phyloP scores from a whole-genome alignment of 1,140 invertebrate genomes.

The Zophobas morio region DNA sequence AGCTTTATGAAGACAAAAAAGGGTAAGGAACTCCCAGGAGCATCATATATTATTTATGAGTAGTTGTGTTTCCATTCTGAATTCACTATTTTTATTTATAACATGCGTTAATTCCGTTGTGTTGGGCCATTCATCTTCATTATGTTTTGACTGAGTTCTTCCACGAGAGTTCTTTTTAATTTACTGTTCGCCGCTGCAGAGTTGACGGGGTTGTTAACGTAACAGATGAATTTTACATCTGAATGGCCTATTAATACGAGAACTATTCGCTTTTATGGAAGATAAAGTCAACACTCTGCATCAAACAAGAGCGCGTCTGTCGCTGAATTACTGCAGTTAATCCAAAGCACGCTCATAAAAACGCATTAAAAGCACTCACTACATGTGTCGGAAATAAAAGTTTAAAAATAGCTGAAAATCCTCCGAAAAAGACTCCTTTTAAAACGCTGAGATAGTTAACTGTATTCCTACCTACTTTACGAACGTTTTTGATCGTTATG shows the following conservation, averaged over 20 bases:
- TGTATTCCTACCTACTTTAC: conserved; percentile 39
- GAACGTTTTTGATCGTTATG: conserved; percentile 49
- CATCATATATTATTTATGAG: background rate
- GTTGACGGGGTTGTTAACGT: conserved; percentile 20
- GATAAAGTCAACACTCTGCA: conserved; percentile 46
- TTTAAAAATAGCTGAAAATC: conserved; percentile 49
- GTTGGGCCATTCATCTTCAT: conserved; percentile 15
- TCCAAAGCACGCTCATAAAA: conserved; percentile 45
- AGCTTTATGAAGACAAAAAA: no score
- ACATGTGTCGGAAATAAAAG: conserved; percentile 47
- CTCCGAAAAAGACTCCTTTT: conserved; percentile 36
- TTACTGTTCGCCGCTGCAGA: conserved; percentile 19
- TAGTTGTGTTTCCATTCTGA: background rate
- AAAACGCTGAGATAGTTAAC: conserved; percentile 44
- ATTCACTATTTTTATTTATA: conserved; percentile 2
- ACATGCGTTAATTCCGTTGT: conserved; percentile 14
- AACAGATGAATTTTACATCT: conserved; percentile 26
- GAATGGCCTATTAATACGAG: conserved; percentile 32
- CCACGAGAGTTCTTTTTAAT: background rate
- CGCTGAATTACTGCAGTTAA: conserved; percentile 39
- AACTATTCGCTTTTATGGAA: conserved; percentile 44
- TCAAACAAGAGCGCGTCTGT: conserved; percentile 39
- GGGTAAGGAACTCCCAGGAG: no score
- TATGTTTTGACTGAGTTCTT: conserved; percentile 13
- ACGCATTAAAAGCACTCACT: conserved; percentile 39